Evolutionary conservation across 2,797 vertebrate genomes (phyloP), one percentile per base, ranked within the genome.

Genomic region (Crax fasciolata): DNA sequence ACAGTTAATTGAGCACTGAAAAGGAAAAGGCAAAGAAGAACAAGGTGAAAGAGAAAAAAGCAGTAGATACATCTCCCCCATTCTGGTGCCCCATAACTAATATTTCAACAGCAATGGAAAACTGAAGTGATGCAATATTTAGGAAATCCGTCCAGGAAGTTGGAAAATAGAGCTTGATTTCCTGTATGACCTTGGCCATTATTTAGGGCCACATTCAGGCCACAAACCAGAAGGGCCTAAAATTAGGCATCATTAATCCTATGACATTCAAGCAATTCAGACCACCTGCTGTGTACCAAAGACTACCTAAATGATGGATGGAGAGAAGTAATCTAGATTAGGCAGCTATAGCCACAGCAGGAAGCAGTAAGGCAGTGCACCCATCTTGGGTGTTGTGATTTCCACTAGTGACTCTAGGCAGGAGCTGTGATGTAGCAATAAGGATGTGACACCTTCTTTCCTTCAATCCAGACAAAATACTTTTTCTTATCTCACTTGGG

Each of bases 51-150:
- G 70, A 51, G 30, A 30, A 82, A 84, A 6, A 67, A 67, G 2
- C 5, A 32, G 48, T 61, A 89, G 93, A 79, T 16, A 73, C 13
- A 46, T 25, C 12, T 81, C 20, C 16, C 24, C 12, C 4, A 43
- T 95, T 78, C 71, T 90, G 70, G 76, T 24, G 74, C 62, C 11
- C 5, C 38, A 30, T 49, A 90, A 52, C 51, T 78, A 79, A 52
- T 65, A 61, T 86, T 82, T 94, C 67, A 95, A 79, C 23, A 76
- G 38, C 24, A 49, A 13, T 43, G 59, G 51, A 83, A 94, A 93
- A 49, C 21, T 77, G 21, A 87, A 87, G 48, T 90, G 7, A 94
- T 87, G 71, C 12, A 63, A 92, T 61, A 63, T 86, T 91, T 70
- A 92, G 78, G 88, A 95, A 91, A 90, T 92, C 63, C 27, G 6